phyloP scores from a whole-genome alignment of 2,888 invertebrate species.

The Brachylomia viminalis region DNA sequence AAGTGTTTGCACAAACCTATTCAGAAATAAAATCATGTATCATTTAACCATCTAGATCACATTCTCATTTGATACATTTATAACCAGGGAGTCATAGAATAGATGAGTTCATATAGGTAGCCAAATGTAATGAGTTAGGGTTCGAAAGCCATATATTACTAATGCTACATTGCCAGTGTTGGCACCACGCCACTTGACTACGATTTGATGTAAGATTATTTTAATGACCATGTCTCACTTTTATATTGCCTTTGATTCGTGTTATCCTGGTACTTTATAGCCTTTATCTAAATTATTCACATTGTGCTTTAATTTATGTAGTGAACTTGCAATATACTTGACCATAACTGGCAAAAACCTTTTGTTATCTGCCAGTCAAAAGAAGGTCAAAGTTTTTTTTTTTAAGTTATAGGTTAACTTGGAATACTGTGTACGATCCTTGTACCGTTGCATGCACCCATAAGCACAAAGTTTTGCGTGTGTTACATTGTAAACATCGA shows the following conservation, averaged over 20 bases:
- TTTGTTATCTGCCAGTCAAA: no score
- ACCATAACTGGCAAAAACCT: no score
- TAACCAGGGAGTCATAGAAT: conserved; percentile 42
- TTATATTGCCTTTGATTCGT: conserved; percentile 33
- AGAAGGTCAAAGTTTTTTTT: no score
- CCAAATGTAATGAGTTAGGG: conserved; percentile 36
- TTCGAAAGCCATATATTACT: conserved; percentile 40
- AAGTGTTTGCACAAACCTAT: no score
- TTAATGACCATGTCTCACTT: conserved; percentile 36
- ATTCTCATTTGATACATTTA: conserved; percentile 7
- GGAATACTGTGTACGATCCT: not conserved
- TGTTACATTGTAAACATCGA: not conserved
- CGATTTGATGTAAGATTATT: conserved; percentile 47
- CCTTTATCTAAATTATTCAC: not conserved
- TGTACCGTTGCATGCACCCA: not conserved
- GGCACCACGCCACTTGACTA: conserved; percentile 42
- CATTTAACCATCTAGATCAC: not conserved
- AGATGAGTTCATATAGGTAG: conserved; percentile 11
- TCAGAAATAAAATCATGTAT: no score
- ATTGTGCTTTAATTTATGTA: not conserved
- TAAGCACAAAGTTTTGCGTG: not conserved
- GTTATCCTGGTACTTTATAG: conserved; percentile 30
- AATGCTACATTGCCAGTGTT: conserved; percentile 19
- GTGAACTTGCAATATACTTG: not conserved
- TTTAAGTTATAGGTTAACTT: not conserved